Evolutionary conservation across 1,140 invertebrate genomes (phyloP), one percentile per base, ranked within the genome.

Genomic region (Nasonia giraulti): DNA sequence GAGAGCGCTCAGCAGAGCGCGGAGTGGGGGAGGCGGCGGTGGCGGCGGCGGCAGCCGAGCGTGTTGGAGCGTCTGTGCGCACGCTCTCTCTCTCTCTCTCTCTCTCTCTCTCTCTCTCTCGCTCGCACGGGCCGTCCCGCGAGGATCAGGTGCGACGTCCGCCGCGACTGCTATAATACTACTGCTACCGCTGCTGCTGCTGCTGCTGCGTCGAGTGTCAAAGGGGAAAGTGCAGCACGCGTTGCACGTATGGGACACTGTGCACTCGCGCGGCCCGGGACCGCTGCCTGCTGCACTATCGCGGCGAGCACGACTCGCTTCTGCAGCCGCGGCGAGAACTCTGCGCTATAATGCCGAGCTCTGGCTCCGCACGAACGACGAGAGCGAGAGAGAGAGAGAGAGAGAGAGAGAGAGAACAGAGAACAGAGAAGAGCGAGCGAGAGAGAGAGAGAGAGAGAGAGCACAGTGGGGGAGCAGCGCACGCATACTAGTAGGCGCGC

Each of bases 181-280:
- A 82, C 66, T 71, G 83, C 27, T 27, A 27, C 82, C 74, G 73
- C 76, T 31, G 81, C 77, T 62, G 75, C 55, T 62, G 75, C 55
- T 44, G 74, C 74, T 78, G 37, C 77, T 55, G 74, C 85, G 83
- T 86, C 86, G 86, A 87, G 79, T 83, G 84, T 87, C 86, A 86
- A 87, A 80, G 84, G 86, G 74, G 84, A 80, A 40, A 80, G 62
- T 68, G 78, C 20, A 37, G 33, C 33, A 37, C 33, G 33, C 33
- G 33, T 37, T 37, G 33, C 33, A 37, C 33, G 33, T 90, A 91
- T 91, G 91, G 92, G 91, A 93, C 91, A 92, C 91, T 27, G 23
- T 17, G 10, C 66, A 23, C 17, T 10, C 17, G 20, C 20, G 87
- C 86, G 87, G 84, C 81, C 86, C 73, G 87, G 89, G 68, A 86